phyloP scores from a whole-genome alignment of 2,113 vertebrate species.

The Nycticorax nycticorax region DNA sequence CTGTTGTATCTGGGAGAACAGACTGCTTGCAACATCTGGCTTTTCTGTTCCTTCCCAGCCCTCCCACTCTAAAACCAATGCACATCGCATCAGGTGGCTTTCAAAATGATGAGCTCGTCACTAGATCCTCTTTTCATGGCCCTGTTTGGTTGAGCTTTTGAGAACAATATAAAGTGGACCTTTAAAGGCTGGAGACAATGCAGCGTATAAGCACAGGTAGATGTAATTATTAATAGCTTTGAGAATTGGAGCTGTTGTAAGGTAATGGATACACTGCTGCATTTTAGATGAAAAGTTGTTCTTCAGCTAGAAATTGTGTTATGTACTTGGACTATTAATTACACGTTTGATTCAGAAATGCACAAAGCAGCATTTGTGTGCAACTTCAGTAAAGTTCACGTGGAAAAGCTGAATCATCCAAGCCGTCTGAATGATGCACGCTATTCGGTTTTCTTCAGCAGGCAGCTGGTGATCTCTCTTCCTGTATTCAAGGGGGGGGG shows the following conservation, averaged over 20 bases:
- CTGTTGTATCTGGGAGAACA: background rate
- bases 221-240: background rate
- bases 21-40: background rate
- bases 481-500: background rate
- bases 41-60: conserved; percentile 5
- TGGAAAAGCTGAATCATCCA: conserved; percentile 47
- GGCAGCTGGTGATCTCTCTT: conserved; percentile 49
- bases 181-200: background rate
- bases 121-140: conserved; percentile 5
- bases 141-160: background rate
- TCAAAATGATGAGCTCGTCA: background rate
- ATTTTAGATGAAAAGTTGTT: background rate
- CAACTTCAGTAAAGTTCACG: conserved; percentile 26
- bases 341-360: background rate
- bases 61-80: conserved; percentile 5
- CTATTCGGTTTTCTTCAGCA: conserved; percentile 20
- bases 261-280: background rate
- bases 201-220: background rate
- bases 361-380: conserved; percentile 47
- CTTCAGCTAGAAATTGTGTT: conserved; percentile 7
- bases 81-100: background rate
- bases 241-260: background rate
- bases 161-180: background rate
- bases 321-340: background rate
- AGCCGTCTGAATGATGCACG: conserved; percentile 26